Conservation (phyloP, 1,140 invertebrate species). For the Leguminivora glycinivorella region DNA sequence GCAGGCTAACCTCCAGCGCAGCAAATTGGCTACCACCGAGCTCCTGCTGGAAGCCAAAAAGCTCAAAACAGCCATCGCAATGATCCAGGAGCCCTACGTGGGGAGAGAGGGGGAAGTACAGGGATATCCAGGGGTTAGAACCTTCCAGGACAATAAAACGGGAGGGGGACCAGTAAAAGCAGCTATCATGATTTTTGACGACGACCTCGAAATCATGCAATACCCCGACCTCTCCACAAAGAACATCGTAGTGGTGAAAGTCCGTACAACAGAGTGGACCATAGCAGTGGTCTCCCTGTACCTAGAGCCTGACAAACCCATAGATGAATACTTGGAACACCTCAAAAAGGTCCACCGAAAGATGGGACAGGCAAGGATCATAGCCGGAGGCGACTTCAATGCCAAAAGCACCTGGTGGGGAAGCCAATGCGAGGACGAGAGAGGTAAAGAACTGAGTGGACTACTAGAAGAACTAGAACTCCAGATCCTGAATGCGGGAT, state of each 20-base stretch:
- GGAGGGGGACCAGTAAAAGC: not conserved
- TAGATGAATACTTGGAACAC: constrained; percentile 25
- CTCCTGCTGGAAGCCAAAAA: not conserved
- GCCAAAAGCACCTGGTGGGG: constrained; percentile 38
- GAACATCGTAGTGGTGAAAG: constrained; percentile 30
- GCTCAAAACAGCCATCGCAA: not conserved
- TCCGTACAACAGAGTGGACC: constrained; percentile 25
- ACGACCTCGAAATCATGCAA: not conserved
- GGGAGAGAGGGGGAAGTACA: not conserved
- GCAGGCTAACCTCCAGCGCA: not conserved
- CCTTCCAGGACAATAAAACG: not conserved
- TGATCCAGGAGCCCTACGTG: constrained; percentile 9
- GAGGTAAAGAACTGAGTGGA: constrained; percentile 15
- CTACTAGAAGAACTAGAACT: constrained; percentile 20
- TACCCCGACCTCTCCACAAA: constrained; percentile 16
- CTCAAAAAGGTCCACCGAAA: not conserved
- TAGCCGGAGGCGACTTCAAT: constrained; percentile 38
- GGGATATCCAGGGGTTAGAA: not conserved
- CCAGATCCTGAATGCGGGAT: not conserved
- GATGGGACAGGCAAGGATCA: not conserved
- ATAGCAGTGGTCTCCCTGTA: constrained; percentile 31
- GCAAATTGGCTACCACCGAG: not conserved
- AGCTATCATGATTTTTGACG: not conserved
- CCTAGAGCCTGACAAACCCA: constrained; percentile 30
- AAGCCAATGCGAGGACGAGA: not conserved